Conservation (phyloP, 2,113 vertebrate genomes). For the Dendropsophus ebraccatus region DNA sequence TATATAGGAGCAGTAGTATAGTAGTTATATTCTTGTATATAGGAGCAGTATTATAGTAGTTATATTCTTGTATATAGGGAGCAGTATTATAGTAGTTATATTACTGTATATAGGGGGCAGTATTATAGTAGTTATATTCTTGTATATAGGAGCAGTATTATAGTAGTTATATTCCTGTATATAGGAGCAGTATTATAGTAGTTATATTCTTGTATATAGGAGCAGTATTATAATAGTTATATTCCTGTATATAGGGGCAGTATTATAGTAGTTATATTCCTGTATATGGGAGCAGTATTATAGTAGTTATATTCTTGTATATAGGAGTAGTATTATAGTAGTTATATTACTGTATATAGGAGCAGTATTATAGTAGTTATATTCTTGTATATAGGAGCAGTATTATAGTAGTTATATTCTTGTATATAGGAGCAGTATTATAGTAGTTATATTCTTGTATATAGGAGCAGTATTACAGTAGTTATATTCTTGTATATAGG, state of each 20-base stretch:
- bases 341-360: not conserved
- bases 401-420: slow-evolving; percentile 2
- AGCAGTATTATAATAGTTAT: too few relatives aligned
- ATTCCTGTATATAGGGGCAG: too few relatives aligned
- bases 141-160: not conserved
- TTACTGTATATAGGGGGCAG: too few relatives aligned
- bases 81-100: too few relatives aligned
- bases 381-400: not conserved
- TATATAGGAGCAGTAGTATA: not conserved
- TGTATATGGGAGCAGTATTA: too few relatives aligned
- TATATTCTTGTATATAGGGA: too few relatives aligned
- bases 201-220: too few relatives aligned
- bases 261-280: too few relatives aligned
- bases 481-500: not conserved
- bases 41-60: slow-evolving; percentile 4
- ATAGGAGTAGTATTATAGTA: not conserved
- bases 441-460: not conserved
- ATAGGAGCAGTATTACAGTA: slow-evolving; percentile 1
- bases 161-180: too few relatives aligned
- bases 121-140: slow-evolving; percentile 1
- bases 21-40: not conserved
- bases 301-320: not conserved
- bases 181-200: too few relatives aligned
- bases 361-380: slow-evolving; percentile 6
- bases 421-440: not conserved